These are phyloP conservation scores for Exocentrus adspersus DNA, from an alignment of 2,888 invertebrate genomes.

Conservation along the genomic window DNA sequence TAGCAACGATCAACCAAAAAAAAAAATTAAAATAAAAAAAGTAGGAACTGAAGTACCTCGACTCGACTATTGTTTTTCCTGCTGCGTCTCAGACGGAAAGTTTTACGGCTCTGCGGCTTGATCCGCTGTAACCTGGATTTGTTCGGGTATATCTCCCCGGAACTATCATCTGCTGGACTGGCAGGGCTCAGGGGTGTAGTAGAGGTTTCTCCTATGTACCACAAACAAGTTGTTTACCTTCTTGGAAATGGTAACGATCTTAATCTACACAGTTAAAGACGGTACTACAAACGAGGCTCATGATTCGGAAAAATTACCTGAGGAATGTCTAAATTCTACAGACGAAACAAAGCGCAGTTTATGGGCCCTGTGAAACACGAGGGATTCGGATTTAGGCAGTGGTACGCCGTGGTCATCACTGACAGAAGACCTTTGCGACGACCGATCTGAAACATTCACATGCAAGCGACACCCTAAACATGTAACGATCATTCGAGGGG, in stretches of 20 bases:
- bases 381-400: constrained; percentile 61
- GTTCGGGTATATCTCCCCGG: constrained; percentile 68
- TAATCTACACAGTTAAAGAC: no score
- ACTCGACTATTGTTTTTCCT: constrained; percentile 72
- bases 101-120: constrained; percentile 93
- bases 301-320: constrained; percentile 66
- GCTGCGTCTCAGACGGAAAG: constrained; percentile 87
- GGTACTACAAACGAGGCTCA: constrained; percentile 4
- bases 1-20: no score
- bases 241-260: no score
- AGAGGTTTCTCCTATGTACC: constrained; percentile 82
- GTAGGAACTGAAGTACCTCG: constrained; percentile 67
- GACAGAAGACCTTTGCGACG: constrained; percentile 68
- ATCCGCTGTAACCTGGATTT: constrained; percentile 86
- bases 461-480: constrained; percentile 37
- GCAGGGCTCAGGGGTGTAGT: constrained; percentile 80
- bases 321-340: constrained; percentile 82
- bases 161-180: constrained; percentile 75
- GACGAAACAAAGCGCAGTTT: constrained; percentile 85
- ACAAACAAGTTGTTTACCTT: no score
- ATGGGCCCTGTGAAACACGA: constrained; percentile 68
- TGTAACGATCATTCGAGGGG: background rate
- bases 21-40: no score
- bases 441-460: constrained; percentile 67
- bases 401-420: constrained; percentile 65